Conservation (phyloP, 2,113 vertebrate genomes). For the Mastomys natalensis region DNA sequence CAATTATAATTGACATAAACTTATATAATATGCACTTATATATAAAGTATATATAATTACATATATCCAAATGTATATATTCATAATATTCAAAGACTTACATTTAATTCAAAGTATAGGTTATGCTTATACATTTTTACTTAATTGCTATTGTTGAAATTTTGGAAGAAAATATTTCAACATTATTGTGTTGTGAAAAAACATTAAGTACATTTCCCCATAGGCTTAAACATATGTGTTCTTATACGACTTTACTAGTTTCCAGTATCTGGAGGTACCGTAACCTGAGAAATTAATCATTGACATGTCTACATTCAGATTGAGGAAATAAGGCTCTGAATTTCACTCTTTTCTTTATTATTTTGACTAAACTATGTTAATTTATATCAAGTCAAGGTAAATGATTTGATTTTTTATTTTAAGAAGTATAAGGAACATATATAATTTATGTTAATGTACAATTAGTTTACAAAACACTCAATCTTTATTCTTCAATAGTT, state of each 20-base stretch:
- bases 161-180: neutral
- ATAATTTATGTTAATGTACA: neutral
- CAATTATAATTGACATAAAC: neutral
- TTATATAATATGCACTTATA: neutral
- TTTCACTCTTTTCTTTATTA: neutral
- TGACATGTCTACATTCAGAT: neutral
- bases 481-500: neutral
- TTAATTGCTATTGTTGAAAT: neutral
- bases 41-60: too few species aligned
- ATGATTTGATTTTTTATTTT: neutral
- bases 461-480: neutral
- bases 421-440: neutral
- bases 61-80: neutral
- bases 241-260: neutral
- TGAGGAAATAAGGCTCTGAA: neutral
- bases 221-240: neutral
- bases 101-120: neutral
- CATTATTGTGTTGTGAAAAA: neutral
- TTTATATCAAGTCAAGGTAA: neutral
- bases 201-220: neutral
- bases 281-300: neutral
- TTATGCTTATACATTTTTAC: neutral
- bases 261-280: neutral
- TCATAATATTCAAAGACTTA: neutral
- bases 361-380: neutral